Conservation (phyloP, 2,888 invertebrate genomes). For the Steinernema carpocapsae region DNA sequence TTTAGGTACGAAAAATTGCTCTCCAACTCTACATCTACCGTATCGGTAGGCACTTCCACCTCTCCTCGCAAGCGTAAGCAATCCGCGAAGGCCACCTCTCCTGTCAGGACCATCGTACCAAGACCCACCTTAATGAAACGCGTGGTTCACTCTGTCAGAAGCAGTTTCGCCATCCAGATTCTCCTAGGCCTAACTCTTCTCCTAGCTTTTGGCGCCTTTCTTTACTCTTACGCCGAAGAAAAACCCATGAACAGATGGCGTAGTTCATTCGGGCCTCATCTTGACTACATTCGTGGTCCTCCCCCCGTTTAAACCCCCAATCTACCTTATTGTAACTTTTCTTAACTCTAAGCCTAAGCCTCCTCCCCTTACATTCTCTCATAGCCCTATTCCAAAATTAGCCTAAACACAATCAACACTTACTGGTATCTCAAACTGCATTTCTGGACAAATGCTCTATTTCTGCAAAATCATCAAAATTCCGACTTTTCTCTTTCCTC, state of each 20-base stretch:
- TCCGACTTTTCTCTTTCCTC: not conserved
- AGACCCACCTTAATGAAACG: not conserved
- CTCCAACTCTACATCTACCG: conserved; percentile 1
- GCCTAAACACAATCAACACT: not conserved
- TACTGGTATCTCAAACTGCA: conserved; percentile 28
- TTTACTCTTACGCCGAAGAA: conserved; percentile 47
- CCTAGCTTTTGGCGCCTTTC: conserved; percentile 51
- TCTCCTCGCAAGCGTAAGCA: not conserved
- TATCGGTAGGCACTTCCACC: conserved; percentile 14
- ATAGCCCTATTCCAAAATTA: too few relatives aligned
- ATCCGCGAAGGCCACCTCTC: not conserved
- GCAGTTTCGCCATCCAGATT: conserved; percentile 33
- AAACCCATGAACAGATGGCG: conserved; percentile 29
- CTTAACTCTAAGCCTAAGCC: too few relatives aligned
- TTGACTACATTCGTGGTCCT: conserved; percentile 57
- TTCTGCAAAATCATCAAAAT: not conserved
- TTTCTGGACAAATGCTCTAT: not conserved
- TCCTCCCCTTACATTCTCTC: too few relatives aligned
- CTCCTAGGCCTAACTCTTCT: conserved; percentile 43
- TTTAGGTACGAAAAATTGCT: conserved; percentile 18
- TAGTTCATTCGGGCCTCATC: conserved; percentile 56
- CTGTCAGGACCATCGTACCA: not conserved
- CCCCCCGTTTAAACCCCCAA: conserved; percentile 50
- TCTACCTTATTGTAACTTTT: too few relatives aligned
- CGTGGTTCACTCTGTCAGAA: not conserved